A percentile compares a stretch with the other conserved stretches of the same genome.
phyloP scores from a whole-genome alignment of 2,797 vertebrate species.

The Fundulus diaphanus region DNA sequence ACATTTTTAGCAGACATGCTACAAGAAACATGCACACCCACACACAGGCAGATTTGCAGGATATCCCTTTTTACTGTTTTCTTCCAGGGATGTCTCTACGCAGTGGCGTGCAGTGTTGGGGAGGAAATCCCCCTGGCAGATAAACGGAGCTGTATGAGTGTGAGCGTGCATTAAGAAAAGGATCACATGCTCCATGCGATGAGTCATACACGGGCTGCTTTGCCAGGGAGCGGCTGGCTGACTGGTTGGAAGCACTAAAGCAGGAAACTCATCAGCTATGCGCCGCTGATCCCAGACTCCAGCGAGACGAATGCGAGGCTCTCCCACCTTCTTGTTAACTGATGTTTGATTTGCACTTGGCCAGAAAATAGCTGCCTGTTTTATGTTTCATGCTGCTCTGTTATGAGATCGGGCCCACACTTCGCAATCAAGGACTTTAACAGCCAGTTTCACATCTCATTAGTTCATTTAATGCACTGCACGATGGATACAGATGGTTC shows the following conservation, averaged over 20 bases:
- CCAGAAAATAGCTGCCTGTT: constrained; percentile 53
- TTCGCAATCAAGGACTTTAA: constrained; percentile 65
- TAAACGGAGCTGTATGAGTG: constrained; percentile 34
- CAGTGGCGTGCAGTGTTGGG: constrained; percentile 42
- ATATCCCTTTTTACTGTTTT: constrained; percentile 65
- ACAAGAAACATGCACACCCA: constrained; percentile 1
- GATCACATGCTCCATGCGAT: constrained; percentile 72
- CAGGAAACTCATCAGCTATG: constrained; percentile 73
- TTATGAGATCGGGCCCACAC: constrained; percentile 32
- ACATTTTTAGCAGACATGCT: constrained; percentile 28
- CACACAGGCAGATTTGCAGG: constrained; percentile 43
- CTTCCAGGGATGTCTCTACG: constrained; percentile 50
- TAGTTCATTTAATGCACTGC: constrained; percentile 64
- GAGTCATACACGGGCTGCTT: constrained; percentile 72
- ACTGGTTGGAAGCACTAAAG: constrained; percentile 65
- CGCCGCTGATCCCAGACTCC: constrained; percentile 59
- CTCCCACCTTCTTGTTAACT: constrained; percentile 62
- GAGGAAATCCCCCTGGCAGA: constrained; percentile 69
- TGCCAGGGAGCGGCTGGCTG: constrained; percentile 70
- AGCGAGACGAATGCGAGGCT: constrained; percentile 53
- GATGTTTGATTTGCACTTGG: constrained; percentile 70
- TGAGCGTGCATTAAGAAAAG: constrained; percentile 41
- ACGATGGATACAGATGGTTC: constrained; percentile 54
- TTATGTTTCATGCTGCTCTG: constrained; percentile 53
- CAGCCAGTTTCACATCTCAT: constrained; percentile 67